Conservation (phyloP, 1,140 invertebrate species). For the Tyrophagus putrescentiae region DNA sequence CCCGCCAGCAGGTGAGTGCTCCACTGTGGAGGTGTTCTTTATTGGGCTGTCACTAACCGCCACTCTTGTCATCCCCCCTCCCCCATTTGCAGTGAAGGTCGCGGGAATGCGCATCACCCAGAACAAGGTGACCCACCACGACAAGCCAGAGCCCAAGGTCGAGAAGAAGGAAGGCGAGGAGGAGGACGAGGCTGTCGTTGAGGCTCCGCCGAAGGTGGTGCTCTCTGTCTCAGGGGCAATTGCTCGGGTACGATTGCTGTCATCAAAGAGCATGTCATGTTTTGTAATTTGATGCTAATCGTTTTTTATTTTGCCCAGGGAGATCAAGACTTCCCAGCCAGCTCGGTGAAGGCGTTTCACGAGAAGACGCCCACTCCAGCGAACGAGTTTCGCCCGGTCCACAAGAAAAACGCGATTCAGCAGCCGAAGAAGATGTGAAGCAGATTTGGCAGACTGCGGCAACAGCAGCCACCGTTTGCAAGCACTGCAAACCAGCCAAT, state of each 20-base stretch:
- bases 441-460: no score
- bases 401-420: conserved; percentile 47
- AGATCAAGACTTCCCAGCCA: conserved; percentile 68
- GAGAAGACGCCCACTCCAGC: conserved; percentile 47
- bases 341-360: conserved; percentile 63
- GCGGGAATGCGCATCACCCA: conserved; percentile 77
- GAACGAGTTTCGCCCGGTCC: conserved; percentile 39
- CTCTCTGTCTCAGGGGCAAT: conserved; percentile 55
- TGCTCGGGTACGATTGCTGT: conserved; percentile 33
- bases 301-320: conserved; percentile 39
- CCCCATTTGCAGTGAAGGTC: conserved; percentile 52
- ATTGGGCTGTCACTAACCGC: conserved; percentile 15
- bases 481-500: no score
- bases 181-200: conserved; percentile 29
- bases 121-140: conserved; percentile 51
- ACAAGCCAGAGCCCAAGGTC: conserved; percentile 29
- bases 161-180: conserved; percentile 31
- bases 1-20: conserved; percentile 55
- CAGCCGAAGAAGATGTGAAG: conserved; percentile 72
- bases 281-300: conserved; percentile 7
- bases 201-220: conserved; percentile 47
- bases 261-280: background rate
- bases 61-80: background rate
- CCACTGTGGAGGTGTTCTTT: conserved; percentile 23
- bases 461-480: no score